These are phyloP conservation scores for Caenorhabditis imperialis DNA, from an alignment of 2,888 invertebrate genomes.

Conservation along the genomic window DNA sequence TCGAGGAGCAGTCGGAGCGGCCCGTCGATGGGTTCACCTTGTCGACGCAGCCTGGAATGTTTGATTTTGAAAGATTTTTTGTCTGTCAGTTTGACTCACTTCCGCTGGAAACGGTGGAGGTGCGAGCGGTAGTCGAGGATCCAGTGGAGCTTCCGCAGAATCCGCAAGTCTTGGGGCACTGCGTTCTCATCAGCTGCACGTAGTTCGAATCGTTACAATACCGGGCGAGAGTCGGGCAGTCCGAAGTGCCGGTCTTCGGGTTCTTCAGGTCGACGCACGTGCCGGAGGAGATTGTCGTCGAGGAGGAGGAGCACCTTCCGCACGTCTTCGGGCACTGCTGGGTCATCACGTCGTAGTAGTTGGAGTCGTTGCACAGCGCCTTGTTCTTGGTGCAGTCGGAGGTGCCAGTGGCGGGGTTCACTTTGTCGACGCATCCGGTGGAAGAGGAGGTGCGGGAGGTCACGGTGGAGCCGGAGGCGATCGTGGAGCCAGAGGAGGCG, in stretches of 20 bases:
- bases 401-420: constrained; percentile 38
- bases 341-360: constrained; percentile 49
- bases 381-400: constrained; percentile 27
- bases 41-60: constrained; percentile 34
- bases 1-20: constrained; percentile 29
- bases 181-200: constrained; percentile 34
- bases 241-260: constrained; percentile 45
- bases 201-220: constrained; percentile 50
- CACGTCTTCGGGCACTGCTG: constrained; percentile 45
- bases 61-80: background rate
- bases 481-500: background rate
- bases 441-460: constrained; percentile 19
- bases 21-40: constrained; percentile 38
- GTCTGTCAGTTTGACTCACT: constrained; percentile 5
- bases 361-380: constrained; percentile 29
- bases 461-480: constrained; percentile 23
- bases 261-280: constrained; percentile 44
- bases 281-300: constrained; percentile 14
- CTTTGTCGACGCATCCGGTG: constrained; percentile 36
- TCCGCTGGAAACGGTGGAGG: constrained; percentile 30
- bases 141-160: constrained; percentile 28
- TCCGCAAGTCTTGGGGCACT: constrained; percentile 52
- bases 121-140: constrained; percentile 10
- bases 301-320: constrained; percentile 29
- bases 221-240: constrained; percentile 23